Evolutionary conservation across 2,888 invertebrate species (phyloP), one percentile per base, ranked within the genome.

Genomic region (Campoplex capitator): DNA sequence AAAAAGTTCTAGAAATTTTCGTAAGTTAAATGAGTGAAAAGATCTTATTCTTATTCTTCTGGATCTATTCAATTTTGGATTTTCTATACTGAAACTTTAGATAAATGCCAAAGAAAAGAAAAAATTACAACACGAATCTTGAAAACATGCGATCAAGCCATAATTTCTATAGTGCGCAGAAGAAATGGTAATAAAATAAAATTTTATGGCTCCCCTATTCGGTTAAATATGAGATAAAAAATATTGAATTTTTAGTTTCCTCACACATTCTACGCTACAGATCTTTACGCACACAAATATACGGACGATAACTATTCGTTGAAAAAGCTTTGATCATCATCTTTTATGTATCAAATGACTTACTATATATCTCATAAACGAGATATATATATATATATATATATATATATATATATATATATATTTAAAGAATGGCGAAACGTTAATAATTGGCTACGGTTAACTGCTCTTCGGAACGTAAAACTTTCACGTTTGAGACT

Each of bases 401-500:
- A 73, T 65, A 73, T 73, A 45, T 45, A n/a, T n/a, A n/a, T 11
- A 54, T 62, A 73, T 32, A 56, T 67, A 35, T 54, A 73, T 65
- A 73, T 73, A 45, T 45, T 16, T 42, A 48, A 58, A 35, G n/a
- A 16, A 42, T 48, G 18, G 23, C 68, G 38, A 62, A 62, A 80
- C 58, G 80, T 75, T 80, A 65, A 75, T 84, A 80, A 80, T 81
- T 65, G 76, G 76, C 32, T 28, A 38, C 65, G 71, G 70, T 65
- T 80, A 76, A 81, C 58, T 80, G 71, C 58, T 68, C 62, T 42
- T 32, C 45, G 65, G 62, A 45, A 62, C 58, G 70, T 70, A 80
- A 71, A 81, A 85, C 80, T 81, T 81, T 73, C 48, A 56, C 78
- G 78, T 74, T 67, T 71, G 45, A 42, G 75, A 56, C 74, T 75